These are phyloP conservation scores for Eristalinus sepulchralis DNA, from an alignment of 2,888 invertebrate genomes.

Conservation along the genomic window DNA sequence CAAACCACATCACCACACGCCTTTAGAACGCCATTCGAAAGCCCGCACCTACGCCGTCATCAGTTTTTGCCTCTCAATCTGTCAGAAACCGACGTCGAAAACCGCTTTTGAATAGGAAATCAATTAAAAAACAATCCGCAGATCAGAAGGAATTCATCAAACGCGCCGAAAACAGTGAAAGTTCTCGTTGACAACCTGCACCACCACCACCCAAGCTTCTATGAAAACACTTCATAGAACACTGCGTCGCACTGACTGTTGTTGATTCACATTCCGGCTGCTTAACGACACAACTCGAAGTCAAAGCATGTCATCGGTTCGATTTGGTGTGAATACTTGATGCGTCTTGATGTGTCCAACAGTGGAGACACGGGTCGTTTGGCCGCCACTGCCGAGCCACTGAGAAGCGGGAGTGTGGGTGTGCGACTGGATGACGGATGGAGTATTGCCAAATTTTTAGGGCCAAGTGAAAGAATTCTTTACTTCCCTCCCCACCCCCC, in stretches of 20 bases:
- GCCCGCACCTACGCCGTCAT: too few relatives aligned
- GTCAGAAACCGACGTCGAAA: neutral
- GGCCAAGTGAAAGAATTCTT: constrained; percentile 51
- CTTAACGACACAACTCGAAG: constrained; percentile 42
- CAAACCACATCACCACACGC: too few relatives aligned
- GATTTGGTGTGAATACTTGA: constrained; percentile 62
- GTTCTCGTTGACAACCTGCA: neutral
- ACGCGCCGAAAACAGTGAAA: neutral
- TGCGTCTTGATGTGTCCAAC: constrained; percentile 48
- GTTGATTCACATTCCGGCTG: constrained; percentile 49
- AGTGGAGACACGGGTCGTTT: constrained; percentile 32
- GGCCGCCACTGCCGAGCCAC: neutral
- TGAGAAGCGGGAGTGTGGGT: constrained; percentile 21
- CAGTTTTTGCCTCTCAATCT: neutral
- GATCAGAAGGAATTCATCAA: neutral
- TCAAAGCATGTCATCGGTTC: constrained; percentile 66
- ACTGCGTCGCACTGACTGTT: constrained; percentile 9
- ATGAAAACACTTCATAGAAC: neutral
- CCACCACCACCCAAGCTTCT: neutral
- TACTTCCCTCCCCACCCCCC: neutral
- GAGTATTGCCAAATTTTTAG: constrained; percentile 67
- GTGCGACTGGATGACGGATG: constrained; percentile 40
- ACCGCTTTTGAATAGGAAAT: neutral
- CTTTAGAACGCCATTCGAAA: too few relatives aligned
- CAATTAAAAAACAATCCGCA: neutral